phyloP scores from a whole-genome alignment of 2,113 vertebrate genomes.

The Xyliphius kryptos region DNA sequence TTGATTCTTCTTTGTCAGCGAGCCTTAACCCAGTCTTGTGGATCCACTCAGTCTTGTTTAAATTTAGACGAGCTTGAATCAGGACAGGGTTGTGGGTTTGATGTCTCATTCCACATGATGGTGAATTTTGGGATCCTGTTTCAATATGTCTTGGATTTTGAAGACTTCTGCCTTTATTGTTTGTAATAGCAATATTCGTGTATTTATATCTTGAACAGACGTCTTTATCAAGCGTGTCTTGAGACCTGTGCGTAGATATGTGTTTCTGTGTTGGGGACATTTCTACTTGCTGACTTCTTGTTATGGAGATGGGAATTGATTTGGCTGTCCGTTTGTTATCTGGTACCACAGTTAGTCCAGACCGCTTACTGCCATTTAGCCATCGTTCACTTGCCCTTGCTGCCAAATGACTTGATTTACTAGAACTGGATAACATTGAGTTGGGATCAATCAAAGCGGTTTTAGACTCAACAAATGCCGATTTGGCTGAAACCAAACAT shows the following conservation, averaged over 20 bases:
- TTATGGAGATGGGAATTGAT: conserved; percentile 52
- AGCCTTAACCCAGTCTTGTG: conserved; percentile 32
- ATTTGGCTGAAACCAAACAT: conserved; percentile 10
- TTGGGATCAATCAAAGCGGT: background rate
- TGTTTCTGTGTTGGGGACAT: conserved; percentile 1
- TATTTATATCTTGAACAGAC: background rate
- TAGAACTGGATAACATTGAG: conserved; percentile 41
- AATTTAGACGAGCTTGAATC: conserved; percentile 40
- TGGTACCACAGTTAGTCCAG: conserved; percentile 39
- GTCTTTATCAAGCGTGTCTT: conserved; percentile 45
- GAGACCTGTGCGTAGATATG: conserved; percentile 21
- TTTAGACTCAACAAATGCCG: conserved; percentile 4
- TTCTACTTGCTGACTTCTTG: conserved; percentile 14
- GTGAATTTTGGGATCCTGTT: conserved; percentile 18
- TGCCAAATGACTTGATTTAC: conserved; percentile 45
- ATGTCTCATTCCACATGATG: conserved; percentile 24
- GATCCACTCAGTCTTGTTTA: conserved; percentile 43
- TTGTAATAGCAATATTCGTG: background rate
- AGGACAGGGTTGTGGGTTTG: conserved; percentile 25
- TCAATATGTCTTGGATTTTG: conserved; percentile 28
- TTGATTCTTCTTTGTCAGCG: conserved; percentile 32
- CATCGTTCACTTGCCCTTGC: conserved; percentile 27
- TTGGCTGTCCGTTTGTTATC: conserved; percentile 44
- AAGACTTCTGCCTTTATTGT: conserved; percentile 15
- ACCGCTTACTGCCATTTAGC: conserved; percentile 23